Evolutionary conservation across 2,113 vertebrate genomes (phyloP), one percentile per base, ranked within the genome.

Genomic region (Oncorhynchus masou): DNA sequence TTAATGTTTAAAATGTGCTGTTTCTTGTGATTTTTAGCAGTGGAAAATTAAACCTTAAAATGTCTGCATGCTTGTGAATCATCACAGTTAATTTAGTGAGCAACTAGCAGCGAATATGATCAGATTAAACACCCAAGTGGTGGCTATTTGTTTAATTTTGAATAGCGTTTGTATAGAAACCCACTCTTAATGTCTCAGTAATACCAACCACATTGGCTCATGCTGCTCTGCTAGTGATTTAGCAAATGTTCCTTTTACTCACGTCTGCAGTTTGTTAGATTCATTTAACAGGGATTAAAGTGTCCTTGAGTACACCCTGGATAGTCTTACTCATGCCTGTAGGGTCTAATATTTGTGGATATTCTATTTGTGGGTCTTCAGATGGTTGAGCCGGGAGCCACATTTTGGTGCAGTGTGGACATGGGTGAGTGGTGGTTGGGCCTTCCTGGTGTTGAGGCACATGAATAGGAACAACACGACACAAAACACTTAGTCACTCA

Each of bases 261-360:
- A 12, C 27, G 66, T 66, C 74, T 54, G 19, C 68, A 34, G 74
- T 79, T 68, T 51, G 68, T 70, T 22, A 1, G 1, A 15, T 74
- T 71, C 68, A 70, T 45, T 45, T 45, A 45, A 39, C 34, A 39
- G 34, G 34, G 2, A 39, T 39, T 7, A 34, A 45, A 45, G 65
- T 75, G 84, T 78, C 80, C 75, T 67, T 34, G 22, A 65, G 29
- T 80, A 77, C 73, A n/a, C 72, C 2, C 19, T n/a, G 20, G 13
- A 3, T 45, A 45, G 39, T 45, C 39, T 45, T 9, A 11, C 39
- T 11, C 39, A 9, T 45, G 34, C 8, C 7, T 2, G 7, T 39
- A 39, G 8, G 8, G 39, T 45, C 39, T 45, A 45, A 45, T 45
- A 45, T 39, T 39, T 39, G 60, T 74, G 24, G 34, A 9, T 1